Base-by-base conservation (phyloP, 2,797 vertebrate species). In the Geotrypetes seraphini region DNA sequence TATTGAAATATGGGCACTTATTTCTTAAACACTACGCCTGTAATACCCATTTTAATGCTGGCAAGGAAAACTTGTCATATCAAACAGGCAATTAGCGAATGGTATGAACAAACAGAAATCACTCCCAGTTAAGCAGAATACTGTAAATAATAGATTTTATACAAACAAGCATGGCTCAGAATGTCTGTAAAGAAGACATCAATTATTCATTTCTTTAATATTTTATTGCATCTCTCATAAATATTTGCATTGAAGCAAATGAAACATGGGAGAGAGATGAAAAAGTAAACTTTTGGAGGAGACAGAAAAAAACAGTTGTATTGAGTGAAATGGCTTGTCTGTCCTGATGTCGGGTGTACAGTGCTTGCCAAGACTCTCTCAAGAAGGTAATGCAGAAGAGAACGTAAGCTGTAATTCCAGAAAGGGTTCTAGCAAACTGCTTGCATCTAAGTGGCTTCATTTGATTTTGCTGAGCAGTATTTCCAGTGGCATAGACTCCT, bases 71-170 rank as follows among this genome's bases (percentile, higher is more conserved):
- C 39, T 42, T 63, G 65, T 73, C 43, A 67, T 47, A 58, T 47
- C 29, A 60, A 74, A 60, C 59, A 51, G 75, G 51, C 58, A 76
- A 74, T 80, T 79, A 75, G 40, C 44, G 60, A 75, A 55, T 60
- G 39, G 44, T 31, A 58, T 50, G 64, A 71, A 72, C 60, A 73
- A 72, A 72, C 52, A 71, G 50, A 69, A 76, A 69, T 71, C 58
- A 57, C 50, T 78, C 57, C 57, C 63, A 69, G 62, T 73, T 73
- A 71, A 73, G 63, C 56, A 66, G 44, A 69, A 67, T 72, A 75
- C 54, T 66, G 51, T 74, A 76, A 83, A 79, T 76, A 74, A 73
- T 78, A 64, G 57, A 75, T 76, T 75, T 72, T 73, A 74, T 72
- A 75, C 67, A 79, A 79, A 77, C 56, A 75, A 63, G 58, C 46